Evolutionary conservation across 2,113 vertebrate genomes (phyloP).

Genomic region (Tauraco erythrolophus): DNA sequence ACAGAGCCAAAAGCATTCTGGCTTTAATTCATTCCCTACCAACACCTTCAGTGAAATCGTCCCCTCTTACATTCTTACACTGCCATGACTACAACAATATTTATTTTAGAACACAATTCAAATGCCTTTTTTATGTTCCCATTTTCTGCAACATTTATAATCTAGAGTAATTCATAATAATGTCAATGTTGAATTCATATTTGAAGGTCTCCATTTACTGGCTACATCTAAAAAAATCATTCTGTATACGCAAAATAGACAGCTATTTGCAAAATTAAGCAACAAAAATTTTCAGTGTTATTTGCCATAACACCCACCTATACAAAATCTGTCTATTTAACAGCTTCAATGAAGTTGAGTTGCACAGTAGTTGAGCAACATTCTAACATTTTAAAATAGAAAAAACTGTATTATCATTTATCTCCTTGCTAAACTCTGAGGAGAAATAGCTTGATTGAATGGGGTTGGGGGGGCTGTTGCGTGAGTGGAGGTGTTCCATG

Average conservation of each 20-base stretch:
- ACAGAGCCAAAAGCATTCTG: not conserved
- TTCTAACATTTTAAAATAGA: not conserved
- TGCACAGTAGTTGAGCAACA: not conserved
- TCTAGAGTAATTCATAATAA: not conserved
- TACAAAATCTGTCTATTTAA: not conserved
- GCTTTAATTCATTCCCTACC: not conserved
- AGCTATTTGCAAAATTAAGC: not conserved
- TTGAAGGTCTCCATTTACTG: not conserved
- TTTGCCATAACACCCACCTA: not conserved
- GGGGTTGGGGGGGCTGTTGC: accelerated
- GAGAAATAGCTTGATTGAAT: not conserved
- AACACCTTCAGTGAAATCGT: not conserved
- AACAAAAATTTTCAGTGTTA: not conserved
- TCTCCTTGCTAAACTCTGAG: not conserved
- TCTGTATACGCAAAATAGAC: not conserved
- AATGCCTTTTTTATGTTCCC: not conserved
- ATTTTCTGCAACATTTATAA: not conserved
- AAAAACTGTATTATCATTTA: not conserved
- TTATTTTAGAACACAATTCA: not conserved
- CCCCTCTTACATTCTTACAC: not conserved
- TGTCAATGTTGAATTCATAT: not conserved
- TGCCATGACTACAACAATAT: not conserved
- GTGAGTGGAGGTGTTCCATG: not conserved
- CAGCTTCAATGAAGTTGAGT: not conserved
- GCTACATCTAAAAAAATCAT: not conserved